phyloP scores from a whole-genome alignment of 2,113 vertebrate species.

The Triplophysa siluroides region DNA sequence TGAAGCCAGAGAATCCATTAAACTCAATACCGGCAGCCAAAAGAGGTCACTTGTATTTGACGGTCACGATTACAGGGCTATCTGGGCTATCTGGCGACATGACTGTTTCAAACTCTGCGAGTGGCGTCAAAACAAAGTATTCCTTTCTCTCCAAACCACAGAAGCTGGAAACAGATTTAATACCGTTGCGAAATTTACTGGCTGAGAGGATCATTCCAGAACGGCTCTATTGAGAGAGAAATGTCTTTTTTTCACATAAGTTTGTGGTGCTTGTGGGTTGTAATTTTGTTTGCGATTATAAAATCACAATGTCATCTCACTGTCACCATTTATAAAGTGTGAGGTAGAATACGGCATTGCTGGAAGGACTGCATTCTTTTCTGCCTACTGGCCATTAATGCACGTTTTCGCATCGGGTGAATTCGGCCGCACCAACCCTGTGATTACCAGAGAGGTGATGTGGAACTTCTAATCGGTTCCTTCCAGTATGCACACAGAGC shows the following conservation, averaged over 20 bases:
- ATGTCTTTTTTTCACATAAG: not conserved
- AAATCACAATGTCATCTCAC: constrained; percentile 5
- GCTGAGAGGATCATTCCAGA: constrained; percentile 11
- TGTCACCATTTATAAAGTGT: not conserved
- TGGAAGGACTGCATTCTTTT: not conserved
- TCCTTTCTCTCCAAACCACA: constrained; percentile 29
- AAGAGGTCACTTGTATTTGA: constrained; percentile 65
- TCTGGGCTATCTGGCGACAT: constrained; percentile 8
- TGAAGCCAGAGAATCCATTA: constrained; percentile 62
- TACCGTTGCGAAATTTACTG: not conserved
- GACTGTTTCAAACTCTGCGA: constrained; percentile 49
- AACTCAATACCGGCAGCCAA: constrained; percentile 62
- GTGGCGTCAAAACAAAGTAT: constrained; percentile 57
- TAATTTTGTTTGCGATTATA: not conserved
- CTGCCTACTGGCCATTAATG: constrained; percentile 63
- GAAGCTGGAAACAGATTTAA: not conserved
- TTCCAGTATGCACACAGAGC: not conserved
- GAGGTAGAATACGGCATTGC: not conserved
- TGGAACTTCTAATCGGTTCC: constrained; percentile 43
- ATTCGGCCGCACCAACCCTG: constrained; percentile 56
- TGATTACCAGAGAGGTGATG: constrained; percentile 65
- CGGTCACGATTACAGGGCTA: constrained; percentile 47
- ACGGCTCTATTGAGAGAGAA: not conserved
- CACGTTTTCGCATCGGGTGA: constrained; percentile 61
- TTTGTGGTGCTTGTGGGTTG: not conserved